Percentiles rank a stretch among this genome's conserved stretches.
phyloP scores from a whole-genome alignment of 2,113 vertebrate genomes.

The Channa argus region DNA sequence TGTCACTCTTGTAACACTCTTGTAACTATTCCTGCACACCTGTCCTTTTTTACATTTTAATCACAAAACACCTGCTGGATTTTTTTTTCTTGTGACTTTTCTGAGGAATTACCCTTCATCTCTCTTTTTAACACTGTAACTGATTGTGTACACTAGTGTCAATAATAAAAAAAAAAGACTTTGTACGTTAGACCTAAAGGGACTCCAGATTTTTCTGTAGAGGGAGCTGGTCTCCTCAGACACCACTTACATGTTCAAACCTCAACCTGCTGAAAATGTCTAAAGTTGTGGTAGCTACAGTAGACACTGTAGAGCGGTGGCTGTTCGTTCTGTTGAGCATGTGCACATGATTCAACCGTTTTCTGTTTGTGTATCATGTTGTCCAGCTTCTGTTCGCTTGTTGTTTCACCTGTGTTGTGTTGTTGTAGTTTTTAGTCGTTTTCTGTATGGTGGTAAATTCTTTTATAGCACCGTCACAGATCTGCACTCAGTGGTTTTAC shows the following conservation, averaged over 20 bases:
- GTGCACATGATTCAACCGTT: not conserved
- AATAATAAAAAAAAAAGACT: conserved; percentile 79
- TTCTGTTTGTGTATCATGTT: conserved; percentile 18
- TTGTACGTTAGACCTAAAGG: conserved; percentile 83
- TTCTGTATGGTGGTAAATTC: conserved; percentile 52
- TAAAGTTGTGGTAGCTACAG: conserved; percentile 55
- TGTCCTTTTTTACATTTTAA: conserved; percentile 68
- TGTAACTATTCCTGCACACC: conserved; percentile 68
- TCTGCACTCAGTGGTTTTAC: conserved; percentile 71
- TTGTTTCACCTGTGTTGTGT: conserved; percentile 12
- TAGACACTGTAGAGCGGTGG: conserved; percentile 50
- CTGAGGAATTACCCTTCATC: conserved; percentile 69
- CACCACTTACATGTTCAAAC: not conserved
- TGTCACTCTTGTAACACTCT: conserved; percentile 50
- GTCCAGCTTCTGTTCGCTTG: conserved; percentile 3
- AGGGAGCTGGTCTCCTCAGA: not conserved
- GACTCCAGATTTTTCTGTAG: conserved; percentile 85
- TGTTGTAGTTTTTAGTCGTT: conserved; percentile 16
- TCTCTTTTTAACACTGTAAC: conserved; percentile 85
- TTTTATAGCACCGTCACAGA: conserved; percentile 65
- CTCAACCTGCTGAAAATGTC: conserved; percentile 7
- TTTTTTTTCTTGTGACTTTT: conserved; percentile 32
- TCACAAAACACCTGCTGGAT: conserved; percentile 64
- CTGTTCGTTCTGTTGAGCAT: conserved; percentile 29
- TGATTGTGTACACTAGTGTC: conserved; percentile 89